Evolutionary conservation across 2,888 invertebrate species (phyloP).

Genomic region (Chymomyza procnemis): DNA sequence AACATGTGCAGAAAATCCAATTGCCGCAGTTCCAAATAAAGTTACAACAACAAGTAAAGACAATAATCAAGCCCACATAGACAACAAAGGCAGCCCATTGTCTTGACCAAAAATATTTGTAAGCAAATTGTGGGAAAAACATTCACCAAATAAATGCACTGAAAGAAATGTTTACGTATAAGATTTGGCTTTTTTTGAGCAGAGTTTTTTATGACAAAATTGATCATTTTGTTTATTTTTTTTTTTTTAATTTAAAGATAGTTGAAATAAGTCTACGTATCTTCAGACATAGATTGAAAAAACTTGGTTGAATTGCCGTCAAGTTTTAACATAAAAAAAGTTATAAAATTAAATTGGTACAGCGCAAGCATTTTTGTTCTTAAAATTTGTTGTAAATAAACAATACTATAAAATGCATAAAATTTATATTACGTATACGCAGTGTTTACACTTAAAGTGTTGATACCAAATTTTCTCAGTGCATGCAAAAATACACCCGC

Average conservation of each 20-base stretch:
- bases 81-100: background rate
- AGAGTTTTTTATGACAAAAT: no score
- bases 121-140: background rate
- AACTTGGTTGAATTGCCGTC: no score
- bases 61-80: background rate
- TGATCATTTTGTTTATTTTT: no score
- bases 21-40: background rate
- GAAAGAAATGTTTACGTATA: background rate
- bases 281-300: no score
- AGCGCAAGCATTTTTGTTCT: no score
- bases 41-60: background rate
- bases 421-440: background rate
- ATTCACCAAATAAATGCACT: background rate
- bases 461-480: slow-evolving; percentile 3
- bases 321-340: no score
- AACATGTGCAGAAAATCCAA: background rate
- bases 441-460: background rate
- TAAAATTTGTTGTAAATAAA: no score
- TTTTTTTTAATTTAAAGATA: no score
- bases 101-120: background rate
- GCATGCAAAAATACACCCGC: background rate
- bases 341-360: no score
- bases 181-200: no score
- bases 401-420: no score
- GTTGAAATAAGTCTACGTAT: no score